Conservation (phyloP, 2,797 vertebrate genomes). For the Chaenodraco wilsoni region DNA sequence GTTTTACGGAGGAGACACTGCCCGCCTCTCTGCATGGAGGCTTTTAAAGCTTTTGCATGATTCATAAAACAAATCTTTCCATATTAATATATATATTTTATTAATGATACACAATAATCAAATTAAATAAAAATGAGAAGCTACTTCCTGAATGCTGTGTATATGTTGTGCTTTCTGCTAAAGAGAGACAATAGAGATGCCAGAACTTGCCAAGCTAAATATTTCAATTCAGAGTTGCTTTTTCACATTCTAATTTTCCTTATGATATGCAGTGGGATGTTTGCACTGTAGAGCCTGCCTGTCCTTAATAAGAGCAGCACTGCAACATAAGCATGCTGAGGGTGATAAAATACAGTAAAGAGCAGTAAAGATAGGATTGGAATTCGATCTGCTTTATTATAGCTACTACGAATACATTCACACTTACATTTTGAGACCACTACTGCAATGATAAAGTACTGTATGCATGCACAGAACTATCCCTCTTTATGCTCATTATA, state of each 20-base stretch:
- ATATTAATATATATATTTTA: not conserved
- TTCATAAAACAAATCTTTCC: slow-evolving; percentile 4
- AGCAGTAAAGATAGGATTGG: not conserved
- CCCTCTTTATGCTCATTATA: not conserved
- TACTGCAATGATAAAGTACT: not conserved
- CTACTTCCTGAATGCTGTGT: not conserved
- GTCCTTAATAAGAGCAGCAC: not conserved
- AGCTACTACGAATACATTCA: not conserved
- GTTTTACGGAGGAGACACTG: not conserved
- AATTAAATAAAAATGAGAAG: not conserved
- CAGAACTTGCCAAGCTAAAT: not conserved
- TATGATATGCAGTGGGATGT: slow-evolving; percentile 19
- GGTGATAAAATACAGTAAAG: slow-evolving; percentile 6
- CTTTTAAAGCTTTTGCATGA: slow-evolving; percentile 5
- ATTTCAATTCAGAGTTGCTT: not conserved
- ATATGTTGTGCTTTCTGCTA: not conserved
- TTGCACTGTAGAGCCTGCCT: not conserved
- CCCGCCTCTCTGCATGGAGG: slow-evolving; percentile 11
- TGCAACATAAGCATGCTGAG: not conserved
- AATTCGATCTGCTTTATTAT: slow-evolving; percentile 8
- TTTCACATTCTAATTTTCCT: not conserved
- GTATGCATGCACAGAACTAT: no score
- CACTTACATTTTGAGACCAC: not conserved
- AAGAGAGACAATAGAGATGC: not conserved
- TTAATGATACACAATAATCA: not conserved